phyloP scores from a whole-genome alignment of 2,797 vertebrate species.

The Gymnodraco acuticeps region DNA sequence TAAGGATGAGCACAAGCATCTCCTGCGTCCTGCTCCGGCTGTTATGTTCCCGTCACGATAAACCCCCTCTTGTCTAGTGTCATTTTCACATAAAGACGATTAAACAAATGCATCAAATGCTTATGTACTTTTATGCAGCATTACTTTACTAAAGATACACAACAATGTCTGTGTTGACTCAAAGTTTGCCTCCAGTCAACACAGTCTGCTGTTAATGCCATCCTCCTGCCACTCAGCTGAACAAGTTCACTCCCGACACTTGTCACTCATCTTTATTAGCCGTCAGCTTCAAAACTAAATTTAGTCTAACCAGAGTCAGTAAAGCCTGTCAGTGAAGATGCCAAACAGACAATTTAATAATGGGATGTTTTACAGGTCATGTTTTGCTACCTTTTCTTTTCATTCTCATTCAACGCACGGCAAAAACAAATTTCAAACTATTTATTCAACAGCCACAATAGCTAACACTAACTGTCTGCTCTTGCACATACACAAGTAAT shows the following conservation, averaged over 20 bases:
- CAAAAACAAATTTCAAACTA: neutral
- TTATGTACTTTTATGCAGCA: neutral
- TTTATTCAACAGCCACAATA: neutral
- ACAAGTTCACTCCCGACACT: slow-evolving; percentile 39
- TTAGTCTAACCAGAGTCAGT: slow-evolving; percentile 12
- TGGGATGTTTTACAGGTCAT: slow-evolving; percentile 19
- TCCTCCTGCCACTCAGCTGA: slow-evolving; percentile 33
- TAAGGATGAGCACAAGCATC: slow-evolving; percentile 21
- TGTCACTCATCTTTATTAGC: slow-evolving; percentile 60
- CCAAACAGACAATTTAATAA: slow-evolving; percentile 47
- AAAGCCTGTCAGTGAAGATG: slow-evolving; percentile 30
- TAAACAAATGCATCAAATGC: slow-evolving; percentile 27
- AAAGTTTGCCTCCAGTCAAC: slow-evolving; percentile 41
- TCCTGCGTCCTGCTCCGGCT: slow-evolving; percentile 9
- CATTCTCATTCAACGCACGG: too few species aligned
- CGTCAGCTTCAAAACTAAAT: slow-evolving; percentile 50
- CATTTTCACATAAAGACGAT: slow-evolving; percentile 29
- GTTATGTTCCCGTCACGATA: slow-evolving; percentile 6
- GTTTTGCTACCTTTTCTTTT: slow-evolving; percentile 13
- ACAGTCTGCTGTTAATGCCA: slow-evolving; percentile 5
- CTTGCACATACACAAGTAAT: neutral
- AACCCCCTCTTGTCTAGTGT: neutral
- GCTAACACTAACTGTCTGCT: neutral
- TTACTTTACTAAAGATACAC: slow-evolving; percentile 1
- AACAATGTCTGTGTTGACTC: neutral